phyloP scores from a whole-genome alignment of 2,888 invertebrate genomes.

The Agonopterix alstromeriana region DNA sequence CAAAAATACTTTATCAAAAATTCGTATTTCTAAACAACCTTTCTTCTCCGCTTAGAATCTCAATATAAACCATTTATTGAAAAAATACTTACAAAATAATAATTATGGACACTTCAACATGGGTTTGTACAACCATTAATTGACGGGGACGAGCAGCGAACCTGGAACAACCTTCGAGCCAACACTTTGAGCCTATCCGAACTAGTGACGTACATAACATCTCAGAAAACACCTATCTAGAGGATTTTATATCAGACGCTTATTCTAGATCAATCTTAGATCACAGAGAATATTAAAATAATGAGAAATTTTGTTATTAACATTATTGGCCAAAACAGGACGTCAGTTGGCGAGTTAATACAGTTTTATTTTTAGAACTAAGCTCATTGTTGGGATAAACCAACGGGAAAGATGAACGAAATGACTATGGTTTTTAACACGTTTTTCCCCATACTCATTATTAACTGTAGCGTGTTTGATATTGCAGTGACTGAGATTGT shows the following conservation, averaged over 20 bases:
- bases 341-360: too few species aligned
- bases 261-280: too few species aligned
- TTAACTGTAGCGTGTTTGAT: too few species aligned
- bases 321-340: too few species aligned
- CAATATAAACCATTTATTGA: constrained; percentile 29
- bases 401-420: too few species aligned
- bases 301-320: too few species aligned
- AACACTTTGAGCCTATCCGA: constrained; percentile 32
- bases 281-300: too few species aligned
- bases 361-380: too few species aligned
- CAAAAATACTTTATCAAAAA: constrained; percentile 60
- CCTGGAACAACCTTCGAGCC: neutral
- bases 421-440: too few species aligned
- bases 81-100: constrained; percentile 51
- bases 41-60: constrained; percentile 17
- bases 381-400: too few species aligned
- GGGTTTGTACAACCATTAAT: constrained; percentile 46
- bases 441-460: too few species aligned
- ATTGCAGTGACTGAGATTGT: too few species aligned
- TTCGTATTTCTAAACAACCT: constrained; percentile 36
- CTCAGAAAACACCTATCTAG: constrained; percentile 41
- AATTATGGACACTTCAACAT: constrained; percentile 62
- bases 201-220: constrained; percentile 34
- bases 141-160: constrained; percentile 53
- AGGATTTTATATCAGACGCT: neutral